A percentile compares a stretch with the other conserved stretches of the same genome.
These are phyloP conservation scores for Agonopterix arenella DNA, from an alignment of 2,888 invertebrate species.

Conservation along the genomic window DNA sequence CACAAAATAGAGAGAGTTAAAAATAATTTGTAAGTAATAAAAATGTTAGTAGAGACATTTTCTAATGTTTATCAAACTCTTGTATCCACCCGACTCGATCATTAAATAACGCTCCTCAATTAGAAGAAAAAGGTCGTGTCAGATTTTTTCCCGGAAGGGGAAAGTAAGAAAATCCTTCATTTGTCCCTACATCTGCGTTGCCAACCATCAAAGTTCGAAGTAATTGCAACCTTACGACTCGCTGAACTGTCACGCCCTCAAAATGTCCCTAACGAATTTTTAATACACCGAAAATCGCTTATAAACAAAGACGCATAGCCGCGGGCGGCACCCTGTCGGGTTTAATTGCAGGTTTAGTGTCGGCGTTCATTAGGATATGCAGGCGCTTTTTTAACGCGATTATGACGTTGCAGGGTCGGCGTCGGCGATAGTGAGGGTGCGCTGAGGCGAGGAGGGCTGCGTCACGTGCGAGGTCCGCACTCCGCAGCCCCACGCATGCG, in stretches of 20 bases:
- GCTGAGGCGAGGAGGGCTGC: slow-evolving; percentile 72
- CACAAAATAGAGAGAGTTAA: too few species aligned
- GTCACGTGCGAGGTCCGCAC: slow-evolving; percentile 75
- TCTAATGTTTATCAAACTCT: too few species aligned
- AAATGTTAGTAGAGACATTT: too few species aligned
- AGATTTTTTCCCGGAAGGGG: slow-evolving; percentile 44
- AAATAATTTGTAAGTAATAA: too few species aligned
- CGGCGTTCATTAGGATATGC: slow-evolving; percentile 69
- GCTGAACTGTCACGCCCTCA: slow-evolving; percentile 53
- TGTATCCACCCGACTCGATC: slow-evolving; percentile 21
- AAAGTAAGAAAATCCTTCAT: slow-evolving; percentile 34
- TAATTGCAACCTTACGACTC: slow-evolving; percentile 64
- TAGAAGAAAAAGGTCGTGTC: slow-evolving; percentile 40
- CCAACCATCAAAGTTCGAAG: slow-evolving; percentile 37
- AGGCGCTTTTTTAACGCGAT: slow-evolving; percentile 72
- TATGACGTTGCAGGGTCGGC: slow-evolving; percentile 68
- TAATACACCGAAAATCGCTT: slow-evolving; percentile 53
- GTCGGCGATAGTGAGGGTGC: slow-evolving; percentile 37
- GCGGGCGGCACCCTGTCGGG: slow-evolving; percentile 42
- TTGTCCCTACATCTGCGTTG: slow-evolving; percentile 33
- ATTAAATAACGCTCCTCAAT: slow-evolving; percentile 51
- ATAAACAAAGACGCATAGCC: slow-evolving; percentile 47
- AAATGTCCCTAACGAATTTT: slow-evolving; percentile 53
- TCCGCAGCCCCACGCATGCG: slow-evolving; percentile 76
- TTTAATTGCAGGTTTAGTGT: slow-evolving; percentile 70